A percentile compares a stretch with the other conserved stretches of the same genome.
Conservation (phyloP, 2,888 invertebrate genomes). For the Parnassius orleans region DNA sequence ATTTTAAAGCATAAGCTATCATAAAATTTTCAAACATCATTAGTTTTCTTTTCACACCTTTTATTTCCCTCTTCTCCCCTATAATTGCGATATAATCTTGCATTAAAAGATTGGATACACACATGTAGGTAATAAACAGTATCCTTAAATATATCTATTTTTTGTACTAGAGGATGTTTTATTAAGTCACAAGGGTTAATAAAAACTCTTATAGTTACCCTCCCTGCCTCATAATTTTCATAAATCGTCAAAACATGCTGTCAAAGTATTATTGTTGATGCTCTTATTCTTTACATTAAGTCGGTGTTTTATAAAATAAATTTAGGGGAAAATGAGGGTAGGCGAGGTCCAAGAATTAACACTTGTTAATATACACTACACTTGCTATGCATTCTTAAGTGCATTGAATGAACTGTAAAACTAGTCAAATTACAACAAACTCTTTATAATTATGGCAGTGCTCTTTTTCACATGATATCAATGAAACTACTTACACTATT, state of each 20-base stretch:
- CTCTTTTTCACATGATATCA: background rate
- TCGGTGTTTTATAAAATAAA: no score
- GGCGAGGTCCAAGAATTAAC: background rate
- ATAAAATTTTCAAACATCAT: background rate
- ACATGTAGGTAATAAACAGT: background rate
- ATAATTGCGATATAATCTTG: background rate
- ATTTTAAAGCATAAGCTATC: background rate
- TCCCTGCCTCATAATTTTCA: no score
- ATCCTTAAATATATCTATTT: conserved; percentile 14
- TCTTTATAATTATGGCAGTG: conserved; percentile 15
- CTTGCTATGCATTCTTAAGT: background rate
- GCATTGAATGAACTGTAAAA: background rate
- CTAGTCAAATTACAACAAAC: background rate
- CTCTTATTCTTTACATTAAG: no score
- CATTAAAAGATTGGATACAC: background rate
- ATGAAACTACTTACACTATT: conserved; percentile 7
- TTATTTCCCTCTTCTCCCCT: background rate
- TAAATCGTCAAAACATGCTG: no score
- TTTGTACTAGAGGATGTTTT: conserved; percentile 19
- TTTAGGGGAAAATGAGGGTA: no score
- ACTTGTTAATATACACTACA: background rate
- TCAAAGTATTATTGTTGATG: no score
- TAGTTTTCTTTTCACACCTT: background rate
- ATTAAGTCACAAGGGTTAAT: background rate
- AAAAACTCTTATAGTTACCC: no score